phyloP scores from a whole-genome alignment of 1,140 invertebrate species.

The Plodia interpunctella region DNA sequence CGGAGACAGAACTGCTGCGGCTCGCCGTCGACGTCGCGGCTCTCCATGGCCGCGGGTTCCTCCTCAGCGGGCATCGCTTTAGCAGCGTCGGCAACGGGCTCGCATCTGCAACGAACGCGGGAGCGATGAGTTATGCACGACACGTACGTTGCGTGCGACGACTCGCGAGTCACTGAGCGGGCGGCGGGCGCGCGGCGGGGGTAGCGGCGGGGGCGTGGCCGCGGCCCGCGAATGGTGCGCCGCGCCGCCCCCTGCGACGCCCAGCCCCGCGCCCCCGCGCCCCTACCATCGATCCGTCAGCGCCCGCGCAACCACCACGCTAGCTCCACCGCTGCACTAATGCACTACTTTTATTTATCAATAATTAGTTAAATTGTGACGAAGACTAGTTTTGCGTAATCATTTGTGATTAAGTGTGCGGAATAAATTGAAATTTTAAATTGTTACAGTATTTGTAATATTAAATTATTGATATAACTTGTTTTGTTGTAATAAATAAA shows the following conservation, averaged over 20 bases:
- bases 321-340: not conserved
- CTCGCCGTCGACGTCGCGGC: constrained; percentile 55
- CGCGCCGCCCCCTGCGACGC: constrained; percentile 28
- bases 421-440: too few species aligned
- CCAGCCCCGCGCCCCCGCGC: constrained; percentile 16
- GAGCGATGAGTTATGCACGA: constrained; percentile 26
- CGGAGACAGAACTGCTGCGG: constrained; percentile 87
- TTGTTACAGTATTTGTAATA: too few species aligned
- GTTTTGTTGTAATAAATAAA: too few species aligned
- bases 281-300: constrained; percentile 18
- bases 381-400: too few species aligned
- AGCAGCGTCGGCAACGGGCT: constrained; percentile 38
- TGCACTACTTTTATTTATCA: not conserved
- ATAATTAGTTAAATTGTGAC: too few species aligned
- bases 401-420: too few species aligned
- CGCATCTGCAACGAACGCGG: constrained; percentile 61
- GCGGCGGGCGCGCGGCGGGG: constrained; percentile 22
- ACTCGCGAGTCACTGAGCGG: constrained; percentile 61
- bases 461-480: too few species aligned
- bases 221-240: constrained; percentile 38
- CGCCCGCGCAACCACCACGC: constrained; percentile 26
- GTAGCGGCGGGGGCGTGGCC: constrained; percentile 22
- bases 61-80: constrained; percentile 66
- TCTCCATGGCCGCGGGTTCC: constrained; percentile 65
- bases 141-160: constrained; percentile 45